A percentile compares a stretch with the other conserved stretches of the same genome.
These are phyloP conservation scores for Plumapathes pennacea DNA, from an alignment of 92 coral and sea anemone genomes.

Conservation along the genomic window DNA sequence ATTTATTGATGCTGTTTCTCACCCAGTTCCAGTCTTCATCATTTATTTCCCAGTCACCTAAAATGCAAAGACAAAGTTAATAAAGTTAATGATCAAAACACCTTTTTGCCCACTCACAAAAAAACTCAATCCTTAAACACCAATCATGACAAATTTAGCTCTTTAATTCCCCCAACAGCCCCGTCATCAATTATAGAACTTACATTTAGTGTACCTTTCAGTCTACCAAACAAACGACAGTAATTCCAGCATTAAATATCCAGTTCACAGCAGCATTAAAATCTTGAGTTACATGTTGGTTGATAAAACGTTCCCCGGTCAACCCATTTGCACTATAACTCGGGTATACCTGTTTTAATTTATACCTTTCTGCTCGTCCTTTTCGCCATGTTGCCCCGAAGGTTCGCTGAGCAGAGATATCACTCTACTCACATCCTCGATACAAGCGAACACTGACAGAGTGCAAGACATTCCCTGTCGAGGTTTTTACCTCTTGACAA, in stretches of 20 bases:
- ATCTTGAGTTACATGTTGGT: no score
- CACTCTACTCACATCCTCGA: constrained; percentile 81
- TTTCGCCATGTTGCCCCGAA: constrained; percentile 20
- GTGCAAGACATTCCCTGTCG: constrained; percentile 72
- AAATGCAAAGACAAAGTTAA: background rate
- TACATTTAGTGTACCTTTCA: no score
- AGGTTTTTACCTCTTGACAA: background rate
- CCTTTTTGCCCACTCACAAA: background rate
- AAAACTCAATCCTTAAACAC: background rate
- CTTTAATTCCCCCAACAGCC: no score
- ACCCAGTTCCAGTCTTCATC: constrained; percentile 76
- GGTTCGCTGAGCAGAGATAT: constrained; percentile 64
- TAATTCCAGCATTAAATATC: no score
- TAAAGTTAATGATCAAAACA: no score
- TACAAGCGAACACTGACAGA: constrained; percentile 75
- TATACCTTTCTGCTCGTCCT: constrained; percentile 24
- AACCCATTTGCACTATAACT: background rate
- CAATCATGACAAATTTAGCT: background rate
- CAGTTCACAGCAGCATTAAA: no score
- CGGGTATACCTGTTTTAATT: constrained; percentile 1
- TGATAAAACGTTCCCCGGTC: background rate
- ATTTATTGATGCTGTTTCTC: no score
- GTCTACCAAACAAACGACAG: background rate
- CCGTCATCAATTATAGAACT: no score
- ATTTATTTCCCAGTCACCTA: constrained; percentile 61